phyloP scores from a whole-genome alignment of 2,113 vertebrate species.

The Cathartes aura region DNA sequence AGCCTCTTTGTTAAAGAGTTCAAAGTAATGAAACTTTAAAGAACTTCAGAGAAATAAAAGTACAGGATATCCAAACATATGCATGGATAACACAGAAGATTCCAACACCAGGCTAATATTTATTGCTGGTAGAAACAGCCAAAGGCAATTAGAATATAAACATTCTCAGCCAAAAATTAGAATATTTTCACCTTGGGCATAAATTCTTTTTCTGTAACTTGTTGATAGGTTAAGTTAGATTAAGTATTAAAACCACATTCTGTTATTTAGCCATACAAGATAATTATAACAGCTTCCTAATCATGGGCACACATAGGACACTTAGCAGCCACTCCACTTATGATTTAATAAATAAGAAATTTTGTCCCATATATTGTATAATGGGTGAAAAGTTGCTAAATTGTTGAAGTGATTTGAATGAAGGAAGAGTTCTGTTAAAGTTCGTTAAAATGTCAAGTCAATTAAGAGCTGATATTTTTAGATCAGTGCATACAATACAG shows the following conservation, averaged over 20 bases:
- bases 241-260: neutral
- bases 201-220: neutral
- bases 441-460: neutral
- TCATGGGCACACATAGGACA: neutral
- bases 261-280: constrained; percentile 15
- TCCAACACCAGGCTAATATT: neutral
- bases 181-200: neutral
- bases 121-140: neutral
- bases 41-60: neutral
- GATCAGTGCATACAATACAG: neutral
- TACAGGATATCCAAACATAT: neutral
- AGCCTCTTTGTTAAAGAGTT: neutral
- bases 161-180: neutral
- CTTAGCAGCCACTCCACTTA: constrained; percentile 23
- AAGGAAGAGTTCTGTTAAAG: neutral
- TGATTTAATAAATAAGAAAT: neutral
- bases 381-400: neutral
- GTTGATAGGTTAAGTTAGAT: neutral
- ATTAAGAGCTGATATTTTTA: neutral
- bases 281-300: constrained; percentile 46
- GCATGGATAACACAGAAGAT: neutral
- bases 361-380: neutral
- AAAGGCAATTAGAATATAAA: neutral
- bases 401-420: neutral
- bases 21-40: neutral